Percentiles rank a stretch among this genome's conserved stretches.
Evolutionary conservation across 1,140 invertebrate genomes (phyloP).

Genomic region (Drosophila nasuta): DNA sequence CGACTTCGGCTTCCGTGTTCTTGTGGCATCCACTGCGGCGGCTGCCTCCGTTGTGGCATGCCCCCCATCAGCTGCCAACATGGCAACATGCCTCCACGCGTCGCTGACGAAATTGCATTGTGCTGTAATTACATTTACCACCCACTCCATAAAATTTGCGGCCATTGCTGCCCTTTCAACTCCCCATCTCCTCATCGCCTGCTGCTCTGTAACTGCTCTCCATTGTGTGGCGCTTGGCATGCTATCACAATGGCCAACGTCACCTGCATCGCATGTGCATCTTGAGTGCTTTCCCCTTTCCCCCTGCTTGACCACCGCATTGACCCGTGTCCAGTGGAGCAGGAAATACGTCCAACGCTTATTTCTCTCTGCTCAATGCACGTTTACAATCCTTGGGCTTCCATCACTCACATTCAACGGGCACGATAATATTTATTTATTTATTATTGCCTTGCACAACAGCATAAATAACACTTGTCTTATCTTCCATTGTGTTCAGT

Average conservation of each 20-base stretch:
- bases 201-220: slow-evolving; percentile 37
- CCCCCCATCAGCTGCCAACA: slow-evolving; percentile 4
- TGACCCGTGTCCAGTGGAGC: slow-evolving; percentile 13
- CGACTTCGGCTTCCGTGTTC: slow-evolving; percentile 73
- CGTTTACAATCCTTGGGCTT: slow-evolving; percentile 31
- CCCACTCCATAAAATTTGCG: slow-evolving; percentile 43
- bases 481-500: background rate
- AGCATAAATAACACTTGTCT: slow-evolving; percentile 1
- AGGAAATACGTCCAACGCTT: slow-evolving; percentile 68
- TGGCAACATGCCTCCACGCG: slow-evolving; percentile 50
- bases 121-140: slow-evolving; percentile 82
- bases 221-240: slow-evolving; percentile 67
- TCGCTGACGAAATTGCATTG: slow-evolving; percentile 77
- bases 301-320: slow-evolving; percentile 11
- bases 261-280: slow-evolving; percentile 15
- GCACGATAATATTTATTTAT: slow-evolving; percentile 40
- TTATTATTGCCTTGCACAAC: slow-evolving; percentile 26
- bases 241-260: slow-evolving; percentile 40
- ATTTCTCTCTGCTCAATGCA: slow-evolving; percentile 37
- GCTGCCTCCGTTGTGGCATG: slow-evolving; percentile 25
- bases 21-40: slow-evolving; percentile 41
- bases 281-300: background rate
- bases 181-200: background rate
- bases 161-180: slow-evolving; percentile 7
- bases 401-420: slow-evolving; percentile 12